Evolutionary conservation across 2,888 invertebrate species (phyloP).

Genomic region (Cryptus armator): DNA sequence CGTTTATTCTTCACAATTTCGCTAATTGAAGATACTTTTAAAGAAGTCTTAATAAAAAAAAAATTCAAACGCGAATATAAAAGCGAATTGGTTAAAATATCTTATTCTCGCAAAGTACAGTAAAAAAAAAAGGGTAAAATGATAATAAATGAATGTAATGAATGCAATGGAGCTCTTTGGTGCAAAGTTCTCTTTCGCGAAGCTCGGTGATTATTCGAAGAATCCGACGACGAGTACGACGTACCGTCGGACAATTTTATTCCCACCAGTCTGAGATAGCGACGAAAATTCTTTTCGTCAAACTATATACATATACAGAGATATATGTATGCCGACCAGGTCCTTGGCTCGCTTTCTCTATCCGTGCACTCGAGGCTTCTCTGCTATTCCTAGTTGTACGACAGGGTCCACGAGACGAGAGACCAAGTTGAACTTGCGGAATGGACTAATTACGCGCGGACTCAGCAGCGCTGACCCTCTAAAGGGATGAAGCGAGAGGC

Average conservation of each 20-base stretch:
- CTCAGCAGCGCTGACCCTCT: constrained; percentile 49
- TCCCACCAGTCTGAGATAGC: neutral
- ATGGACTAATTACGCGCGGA: constrained; percentile 74
- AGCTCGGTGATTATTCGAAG: constrained; percentile 31
- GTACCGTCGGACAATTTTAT: constrained; percentile 16
- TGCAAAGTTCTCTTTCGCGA: constrained; percentile 20
- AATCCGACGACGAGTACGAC: constrained; percentile 9
- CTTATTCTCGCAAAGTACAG: neutral
- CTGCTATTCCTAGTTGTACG: constrained; percentile 55
- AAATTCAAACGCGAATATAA: constrained; percentile 27
- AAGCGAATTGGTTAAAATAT: neutral
- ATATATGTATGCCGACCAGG: constrained; percentile 18
- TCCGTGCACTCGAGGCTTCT: constrained; percentile 26
- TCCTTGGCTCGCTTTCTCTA: constrained; percentile 30
- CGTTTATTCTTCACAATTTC: neutral
- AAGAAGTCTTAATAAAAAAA: constrained; percentile 13
- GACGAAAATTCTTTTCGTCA: constrained; percentile 36
- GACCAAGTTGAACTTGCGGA: constrained; percentile 67
- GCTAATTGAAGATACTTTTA: neutral
- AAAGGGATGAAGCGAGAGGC: constrained; percentile 54
- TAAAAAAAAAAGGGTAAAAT: constrained; percentile 13
- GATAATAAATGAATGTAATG: neutral
- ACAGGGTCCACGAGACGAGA: constrained; percentile 49
- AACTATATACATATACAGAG: neutral
- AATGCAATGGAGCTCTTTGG: constrained; percentile 36